Conservation (phyloP, 2,888 invertebrate genomes). For the Ceriagrion tenellum region DNA sequence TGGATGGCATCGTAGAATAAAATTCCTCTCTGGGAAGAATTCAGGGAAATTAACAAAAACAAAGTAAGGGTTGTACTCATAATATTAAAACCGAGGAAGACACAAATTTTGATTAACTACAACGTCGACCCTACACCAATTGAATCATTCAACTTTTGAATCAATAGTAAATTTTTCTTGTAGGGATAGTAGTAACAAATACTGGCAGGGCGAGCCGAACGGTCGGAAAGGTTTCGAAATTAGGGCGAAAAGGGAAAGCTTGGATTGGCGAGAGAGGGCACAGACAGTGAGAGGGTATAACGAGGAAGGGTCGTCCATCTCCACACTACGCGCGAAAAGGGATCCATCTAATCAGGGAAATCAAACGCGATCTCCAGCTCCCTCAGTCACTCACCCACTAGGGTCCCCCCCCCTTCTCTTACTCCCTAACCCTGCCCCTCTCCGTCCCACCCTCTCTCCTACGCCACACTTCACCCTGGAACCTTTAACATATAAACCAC, state of each 20-base stretch:
- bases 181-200: too few relatives aligned
- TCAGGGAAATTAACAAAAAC: too few relatives aligned
- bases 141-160: too few relatives aligned
- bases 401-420: not conserved
- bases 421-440: not conserved
- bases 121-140: too few relatives aligned
- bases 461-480: not conserved
- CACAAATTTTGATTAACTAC: too few relatives aligned
- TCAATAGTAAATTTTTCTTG: too few relatives aligned
- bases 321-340: conserved; percentile 22
- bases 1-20: too few relatives aligned
- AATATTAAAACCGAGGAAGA: too few relatives aligned
- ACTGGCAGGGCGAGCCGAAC: too few relatives aligned
- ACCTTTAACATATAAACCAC: conserved; percentile 30
- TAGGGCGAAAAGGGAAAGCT: not conserved
- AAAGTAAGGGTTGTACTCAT: too few relatives aligned
- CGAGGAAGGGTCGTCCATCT: conserved; percentile 29
- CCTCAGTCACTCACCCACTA: conserved; percentile 24
- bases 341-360: conserved; percentile 55
- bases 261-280: not conserved
- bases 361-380: conserved; percentile 50
- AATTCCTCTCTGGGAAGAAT: too few relatives aligned
- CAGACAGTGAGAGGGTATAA: not conserved
- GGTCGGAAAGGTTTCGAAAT: not conserved
- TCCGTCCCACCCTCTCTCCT: not conserved